phyloP scores from a whole-genome alignment of 1,140 invertebrate species.

The Drosophila carrolli region DNA sequence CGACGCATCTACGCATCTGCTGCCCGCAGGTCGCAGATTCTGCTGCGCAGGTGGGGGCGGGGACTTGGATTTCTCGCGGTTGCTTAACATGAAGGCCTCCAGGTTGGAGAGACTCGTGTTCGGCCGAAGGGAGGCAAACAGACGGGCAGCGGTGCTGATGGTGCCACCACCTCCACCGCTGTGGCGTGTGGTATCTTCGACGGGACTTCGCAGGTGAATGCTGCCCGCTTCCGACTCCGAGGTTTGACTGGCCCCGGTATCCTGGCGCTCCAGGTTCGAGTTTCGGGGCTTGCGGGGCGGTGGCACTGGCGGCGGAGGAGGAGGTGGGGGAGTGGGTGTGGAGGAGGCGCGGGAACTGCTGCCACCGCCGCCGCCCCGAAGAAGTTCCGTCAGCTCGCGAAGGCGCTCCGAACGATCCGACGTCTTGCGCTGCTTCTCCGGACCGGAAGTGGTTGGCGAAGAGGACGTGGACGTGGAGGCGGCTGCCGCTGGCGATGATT shows the following conservation, averaged over 20 bases:
- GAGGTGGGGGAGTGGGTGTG: conserved; percentile 83
- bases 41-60: conserved; percentile 57
- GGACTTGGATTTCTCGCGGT: conserved; percentile 82
- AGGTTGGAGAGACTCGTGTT: conserved; percentile 84
- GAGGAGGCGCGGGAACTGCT: conserved; percentile 75
- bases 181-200: conserved; percentile 25
- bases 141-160: conserved; percentile 49
- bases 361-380: conserved; percentile 85
- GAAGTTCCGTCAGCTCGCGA: conserved; percentile 90
- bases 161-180: conserved; percentile 9
- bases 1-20: conserved; percentile 51
- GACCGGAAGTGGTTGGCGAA: conserved; percentile 16
- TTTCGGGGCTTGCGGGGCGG: conserved; percentile 75
- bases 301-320: conserved; percentile 71
- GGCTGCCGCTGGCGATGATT: conserved; percentile 82
- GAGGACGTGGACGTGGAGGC: conserved; percentile 40
- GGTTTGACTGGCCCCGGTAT: conserved; percentile 52
- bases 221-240: conserved; percentile 37
- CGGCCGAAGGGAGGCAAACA: conserved; percentile 71
- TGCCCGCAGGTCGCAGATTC: conserved; percentile 57
- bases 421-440: conserved; percentile 77
- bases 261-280: conserved; percentile 52
- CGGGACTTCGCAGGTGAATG: conserved; percentile 15
- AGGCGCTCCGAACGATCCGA: conserved; percentile 88
- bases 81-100: conserved; percentile 77